These are phyloP conservation scores for Zaprionus kolodkinae DNA, from an alignment of 1,140 invertebrate genomes.

Conservation along the genomic window DNA sequence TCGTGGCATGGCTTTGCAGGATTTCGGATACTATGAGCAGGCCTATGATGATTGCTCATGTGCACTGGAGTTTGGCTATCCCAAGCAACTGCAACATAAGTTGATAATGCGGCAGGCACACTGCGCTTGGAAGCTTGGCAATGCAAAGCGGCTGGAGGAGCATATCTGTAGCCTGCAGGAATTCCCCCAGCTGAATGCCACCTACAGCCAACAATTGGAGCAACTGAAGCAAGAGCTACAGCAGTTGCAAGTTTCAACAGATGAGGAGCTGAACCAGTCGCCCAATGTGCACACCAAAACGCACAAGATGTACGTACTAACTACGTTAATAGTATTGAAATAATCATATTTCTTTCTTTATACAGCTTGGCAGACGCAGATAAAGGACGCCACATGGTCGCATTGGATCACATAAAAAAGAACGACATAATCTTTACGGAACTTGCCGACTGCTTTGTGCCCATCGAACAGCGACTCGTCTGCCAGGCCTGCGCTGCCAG, in stretches of 20 bases:
- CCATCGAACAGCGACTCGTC: slow-evolving; percentile 50
- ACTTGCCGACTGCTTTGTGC: slow-evolving; percentile 58
- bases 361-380: slow-evolving; percentile 14
- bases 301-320: slow-evolving; percentile 52
- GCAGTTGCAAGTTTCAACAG: not conserved
- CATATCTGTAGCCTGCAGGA: slow-evolving; percentile 40
- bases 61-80: slow-evolving; percentile 69
- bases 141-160: slow-evolving; percentile 21
- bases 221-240: slow-evolving; percentile 41
- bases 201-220: slow-evolving; percentile 39
- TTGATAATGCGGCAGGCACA: slow-evolving; percentile 66
- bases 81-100: slow-evolving; percentile 59
- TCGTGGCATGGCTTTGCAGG: slow-evolving; percentile 69
- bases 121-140: slow-evolving; percentile 59
- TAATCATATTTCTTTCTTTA: not conserved
- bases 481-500: slow-evolving; percentile 71
- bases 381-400: slow-evolving; percentile 60
- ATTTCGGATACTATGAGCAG: slow-evolving; percentile 66
- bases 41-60: slow-evolving; percentile 76
- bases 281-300: not conserved
- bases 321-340: not conserved
- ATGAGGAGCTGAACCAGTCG: not conserved
- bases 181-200: slow-evolving; percentile 41
- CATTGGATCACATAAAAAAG: slow-evolving; percentile 27
- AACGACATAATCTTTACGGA: slow-evolving; percentile 61